Evolutionary conservation across 2,888 invertebrate genomes (phyloP), one percentile per base, ranked within the genome.

Genomic region (Pachydiplax longipennis): DNA sequence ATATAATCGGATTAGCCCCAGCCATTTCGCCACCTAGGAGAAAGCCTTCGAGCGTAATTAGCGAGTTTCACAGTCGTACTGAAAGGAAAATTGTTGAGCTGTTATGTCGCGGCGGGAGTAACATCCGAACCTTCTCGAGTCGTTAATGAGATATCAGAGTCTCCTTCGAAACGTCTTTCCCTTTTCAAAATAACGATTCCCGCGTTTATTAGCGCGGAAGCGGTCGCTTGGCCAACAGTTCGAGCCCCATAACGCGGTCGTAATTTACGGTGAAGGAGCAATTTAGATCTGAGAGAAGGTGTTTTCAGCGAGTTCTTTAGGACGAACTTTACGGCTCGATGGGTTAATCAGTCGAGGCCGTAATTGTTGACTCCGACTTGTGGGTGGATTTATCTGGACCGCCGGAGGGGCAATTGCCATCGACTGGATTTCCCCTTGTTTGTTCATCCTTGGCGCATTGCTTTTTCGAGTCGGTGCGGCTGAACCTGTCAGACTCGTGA

Each of bases 1-100:
- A 87, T 87, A 87, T 87, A 87, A 87, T 87, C 87, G 87, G 87
- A 87, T 87, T 61, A 87, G 61, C 87, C 31, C 53, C 83, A 35
- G 31, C 87, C 61, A 61, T 87, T n/a, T 87, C 81, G 40, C 37
- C 81, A n/a, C 35, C 15, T 37, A 8, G 22, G 4, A 40, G 25
- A 37, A 81, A 81, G 81, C 40, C 81, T 40, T 35, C 13, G 81
- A n/a, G 15, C 18, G 81, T 37, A 15, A 18, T 40, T 31, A 25
- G 35, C 35, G 80, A 31, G 44, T 44, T 44, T 10, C 44, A 80
- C 5, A 80, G 80, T 35, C 12, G 80, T 18, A 37, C 6, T 8
- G 4, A 81, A 81, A 37, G 81, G 22, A 37, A 81, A 35, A 31
- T 81, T 31, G 2, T 81, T 81, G n/a, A 0, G 22, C 25, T 6